Evolutionary conservation across 2,797 vertebrate genomes (phyloP), one percentile per base, ranked within the genome.

Genomic region (Bufotes viridis): DNA sequence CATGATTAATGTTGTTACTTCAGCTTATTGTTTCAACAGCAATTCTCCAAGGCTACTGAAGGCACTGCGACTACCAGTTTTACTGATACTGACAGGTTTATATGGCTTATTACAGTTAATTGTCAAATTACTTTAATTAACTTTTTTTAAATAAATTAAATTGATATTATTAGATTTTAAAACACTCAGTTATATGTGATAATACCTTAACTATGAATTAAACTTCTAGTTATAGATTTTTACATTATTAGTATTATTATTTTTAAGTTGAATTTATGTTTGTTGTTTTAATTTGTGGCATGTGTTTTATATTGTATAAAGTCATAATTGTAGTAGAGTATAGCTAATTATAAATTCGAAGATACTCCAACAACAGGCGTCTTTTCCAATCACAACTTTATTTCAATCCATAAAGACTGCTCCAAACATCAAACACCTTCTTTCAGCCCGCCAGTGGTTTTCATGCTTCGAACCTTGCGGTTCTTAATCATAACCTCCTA

Each of bases 1-100:
- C 79, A 78, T 87, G 88, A 89, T 89, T 89, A 87, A 89, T 89
- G 88, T 42, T 84, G 65, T 82, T 89, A 87, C 74, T 70, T 84
- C 80, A 83, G 75, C 78, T 82, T 89, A 65, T 75, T 82, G 88
- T 82, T 79, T 86, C 65, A 81, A 76, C 67, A 86, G 84, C 65
- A 76, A 80, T 79, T 87, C 60, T 72, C 42, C 26, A 78, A 42
- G 53, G 34, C 18, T 79, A 70, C 81, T 89, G 63, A 60, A 78
- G 81, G 63, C 80, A 86, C 67, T 17, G 20, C 63, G 18, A 87
- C 78, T 79, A 82, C 65, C 20, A 63, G 85, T 80, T 26, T 79
- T 80, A 58, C 85, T 11, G 69, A 18, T 57, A 60, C 70, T 76
- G 51, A 82, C 49, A 53, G 60, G 29, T 81, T 81, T 72, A 60